A percentile compares a stretch with the other conserved stretches of the same genome.
phyloP scores from a whole-genome alignment of 2,888 invertebrate species.

The Clostera curtula region DNA sequence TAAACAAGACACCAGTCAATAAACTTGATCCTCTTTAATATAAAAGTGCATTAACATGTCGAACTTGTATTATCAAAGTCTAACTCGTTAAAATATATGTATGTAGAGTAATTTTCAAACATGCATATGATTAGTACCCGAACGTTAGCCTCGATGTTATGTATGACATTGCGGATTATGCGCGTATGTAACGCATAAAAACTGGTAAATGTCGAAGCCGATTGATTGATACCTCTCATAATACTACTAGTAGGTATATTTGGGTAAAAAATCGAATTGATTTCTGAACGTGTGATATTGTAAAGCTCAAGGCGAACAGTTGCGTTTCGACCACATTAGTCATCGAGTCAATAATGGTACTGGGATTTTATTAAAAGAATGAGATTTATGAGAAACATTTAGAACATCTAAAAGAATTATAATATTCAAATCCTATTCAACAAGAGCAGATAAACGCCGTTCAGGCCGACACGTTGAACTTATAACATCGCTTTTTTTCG shows the following conservation, averaged over 20 bases:
- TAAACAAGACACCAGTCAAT: slow-evolving; percentile 1
- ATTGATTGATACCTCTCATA: slow-evolving; percentile 12
- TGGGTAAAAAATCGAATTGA: slow-evolving; percentile 16
- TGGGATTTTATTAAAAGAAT: not conserved
- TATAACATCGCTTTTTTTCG: no score
- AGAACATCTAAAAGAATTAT: no score
- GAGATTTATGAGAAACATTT: no score
- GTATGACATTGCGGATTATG: slow-evolving; percentile 9
- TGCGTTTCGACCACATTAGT: not conserved
- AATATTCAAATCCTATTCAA: no score
- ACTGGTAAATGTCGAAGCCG: slow-evolving; percentile 4
- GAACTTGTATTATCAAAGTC: slow-evolving; percentile 4
- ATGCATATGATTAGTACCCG: slow-evolving; percentile 12
- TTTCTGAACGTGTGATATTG: slow-evolving; percentile 11
- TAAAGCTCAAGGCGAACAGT: slow-evolving; percentile 12
- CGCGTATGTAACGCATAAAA: slow-evolving; percentile 3
- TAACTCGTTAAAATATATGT: slow-evolving; percentile 3
- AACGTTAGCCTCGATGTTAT: slow-evolving; percentile 21
- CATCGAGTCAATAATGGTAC: not conserved
- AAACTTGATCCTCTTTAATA: slow-evolving; percentile 2
- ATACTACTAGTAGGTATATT: no score
- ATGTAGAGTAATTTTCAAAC: slow-evolving; percentile 8
- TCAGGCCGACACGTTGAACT: no score
- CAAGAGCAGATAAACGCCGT: no score
- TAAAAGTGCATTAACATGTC: slow-evolving; percentile 2